Conservation (phyloP, 2,888 invertebrate genomes). For the Lomographa bimaculata region DNA sequence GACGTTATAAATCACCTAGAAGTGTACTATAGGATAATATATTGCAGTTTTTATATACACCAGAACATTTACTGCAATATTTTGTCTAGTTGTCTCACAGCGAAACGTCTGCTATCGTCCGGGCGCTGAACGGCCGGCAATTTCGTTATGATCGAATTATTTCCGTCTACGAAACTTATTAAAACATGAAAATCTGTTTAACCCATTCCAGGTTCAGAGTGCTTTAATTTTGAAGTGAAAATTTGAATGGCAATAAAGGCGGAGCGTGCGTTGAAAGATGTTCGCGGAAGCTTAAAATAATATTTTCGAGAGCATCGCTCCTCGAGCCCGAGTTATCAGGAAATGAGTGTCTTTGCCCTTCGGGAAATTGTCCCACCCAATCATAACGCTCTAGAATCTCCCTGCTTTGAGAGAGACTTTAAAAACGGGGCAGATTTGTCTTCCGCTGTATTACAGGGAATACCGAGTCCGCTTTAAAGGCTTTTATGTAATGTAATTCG, state of each 20-base stretch:
- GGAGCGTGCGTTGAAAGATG: constrained; percentile 67
- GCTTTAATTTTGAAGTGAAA: constrained; percentile 26
- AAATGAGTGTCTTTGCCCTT: constrained; percentile 78
- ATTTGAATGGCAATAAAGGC: constrained; percentile 47
- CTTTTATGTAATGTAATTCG: constrained; percentile 41
- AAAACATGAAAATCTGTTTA: constrained; percentile 20
- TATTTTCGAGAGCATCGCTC: constrained; percentile 65
- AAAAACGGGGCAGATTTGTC: constrained; percentile 72
- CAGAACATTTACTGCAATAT: constrained; percentile 12
- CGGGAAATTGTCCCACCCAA: constrained; percentile 80
- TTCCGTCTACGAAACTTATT: constrained; percentile 28
- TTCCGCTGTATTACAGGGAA: constrained; percentile 59
- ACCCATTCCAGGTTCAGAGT: constrained; percentile 16
- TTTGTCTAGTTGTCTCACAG: constrained; percentile 12
- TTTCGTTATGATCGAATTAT: constrained; percentile 32
- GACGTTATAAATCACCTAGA: constrained; percentile 21
- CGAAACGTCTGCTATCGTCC: constrained; percentile 11
- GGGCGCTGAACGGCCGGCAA: constrained; percentile 3
- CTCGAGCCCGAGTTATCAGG: constrained; percentile 56
- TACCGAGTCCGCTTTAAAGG: constrained; percentile 44
- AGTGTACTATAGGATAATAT: constrained; percentile 3
- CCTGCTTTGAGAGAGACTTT: constrained; percentile 68
- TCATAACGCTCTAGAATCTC: constrained; percentile 74
- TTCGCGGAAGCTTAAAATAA: constrained; percentile 76
- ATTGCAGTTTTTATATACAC: constrained; percentile 18